phyloP scores from a whole-genome alignment of 92 coral and sea anemone species.

The Palythoa grandis region DNA sequence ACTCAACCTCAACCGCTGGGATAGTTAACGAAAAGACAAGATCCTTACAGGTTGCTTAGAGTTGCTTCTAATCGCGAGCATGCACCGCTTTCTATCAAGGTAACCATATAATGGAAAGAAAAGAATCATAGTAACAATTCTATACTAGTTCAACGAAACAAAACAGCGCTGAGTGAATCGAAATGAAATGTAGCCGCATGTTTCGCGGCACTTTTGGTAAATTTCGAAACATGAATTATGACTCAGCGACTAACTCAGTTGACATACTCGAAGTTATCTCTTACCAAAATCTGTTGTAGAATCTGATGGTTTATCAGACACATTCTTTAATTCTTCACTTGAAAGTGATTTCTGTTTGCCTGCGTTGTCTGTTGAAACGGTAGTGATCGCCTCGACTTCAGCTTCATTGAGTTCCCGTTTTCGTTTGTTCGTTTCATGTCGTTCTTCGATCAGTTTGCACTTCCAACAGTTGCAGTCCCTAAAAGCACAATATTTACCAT shows the following conservation, averaged over 20 bases:
- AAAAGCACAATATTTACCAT: conserved; percentile 49
- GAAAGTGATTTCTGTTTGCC: background rate
- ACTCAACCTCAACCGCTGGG: background rate
- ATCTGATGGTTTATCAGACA: background rate
- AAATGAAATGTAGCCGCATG: background rate
- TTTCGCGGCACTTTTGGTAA: background rate
- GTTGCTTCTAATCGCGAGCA: background rate
- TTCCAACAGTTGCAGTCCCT: conserved; percentile 48
- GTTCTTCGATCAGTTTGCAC: conserved; percentile 53
- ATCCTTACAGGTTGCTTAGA: background rate
- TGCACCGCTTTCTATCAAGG: background rate
- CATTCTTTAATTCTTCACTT: background rate
- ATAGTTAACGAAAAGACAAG: background rate
- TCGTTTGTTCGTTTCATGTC: conserved; percentile 46
- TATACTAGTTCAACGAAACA: background rate
- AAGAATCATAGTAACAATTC: background rate
- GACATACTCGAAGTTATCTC: background rate
- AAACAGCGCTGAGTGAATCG: background rate
- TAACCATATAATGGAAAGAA: background rate
- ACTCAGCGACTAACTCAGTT: background rate
- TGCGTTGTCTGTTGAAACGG: background rate
- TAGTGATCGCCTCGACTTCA: conserved; percentile 1
- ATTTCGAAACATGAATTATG: background rate
- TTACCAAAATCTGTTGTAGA: background rate
- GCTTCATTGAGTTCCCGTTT: conserved; percentile 34